Percentiles rank a stretch among this genome's conserved stretches.
These are phyloP conservation scores for Petrocephalus zakoni DNA, from an alignment of 2,113 vertebrate species.

Conservation along the genomic window DNA sequence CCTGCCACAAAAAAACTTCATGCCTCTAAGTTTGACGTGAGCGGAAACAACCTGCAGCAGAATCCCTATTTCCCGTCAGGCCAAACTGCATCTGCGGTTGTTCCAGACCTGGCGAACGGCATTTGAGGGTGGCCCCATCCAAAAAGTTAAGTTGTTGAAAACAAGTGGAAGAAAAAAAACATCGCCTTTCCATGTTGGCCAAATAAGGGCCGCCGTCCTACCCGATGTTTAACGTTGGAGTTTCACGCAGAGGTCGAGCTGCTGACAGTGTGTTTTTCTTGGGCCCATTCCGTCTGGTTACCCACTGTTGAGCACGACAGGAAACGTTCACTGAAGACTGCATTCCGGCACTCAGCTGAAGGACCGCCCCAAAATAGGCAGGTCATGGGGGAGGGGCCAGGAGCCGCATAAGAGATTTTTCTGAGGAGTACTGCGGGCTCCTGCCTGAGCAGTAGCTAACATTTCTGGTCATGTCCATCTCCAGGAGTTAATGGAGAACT, in stretches of 20 bases:
- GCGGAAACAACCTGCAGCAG: background rate
- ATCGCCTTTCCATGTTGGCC: background rate
- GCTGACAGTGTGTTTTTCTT: conserved; percentile 6
- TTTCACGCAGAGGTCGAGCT: background rate
- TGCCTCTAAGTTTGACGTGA: no score
- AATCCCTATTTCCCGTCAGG: background rate
- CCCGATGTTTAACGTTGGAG: background rate
- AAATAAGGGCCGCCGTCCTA: background rate
- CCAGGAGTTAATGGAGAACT: background rate
- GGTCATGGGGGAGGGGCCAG: background rate
- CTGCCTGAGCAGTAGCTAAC: background rate
- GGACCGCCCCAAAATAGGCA: no score
- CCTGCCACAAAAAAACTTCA: background rate
- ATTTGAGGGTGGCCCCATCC: background rate
- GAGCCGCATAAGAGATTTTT: no score
- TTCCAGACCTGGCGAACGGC: background rate
- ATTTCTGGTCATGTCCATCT: background rate
- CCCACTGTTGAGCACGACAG: background rate
- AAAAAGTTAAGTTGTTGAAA: background rate
- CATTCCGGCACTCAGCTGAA: background rate
- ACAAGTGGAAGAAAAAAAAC: background rate
- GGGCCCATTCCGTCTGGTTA: background rate
- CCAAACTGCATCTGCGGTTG: background rate
- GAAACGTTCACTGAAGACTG: background rate
- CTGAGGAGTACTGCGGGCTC: background rate